These are phyloP conservation scores for Gymnosoma rotundatum DNA, from an alignment of 2,888 invertebrate species.

Conservation along the genomic window DNA sequence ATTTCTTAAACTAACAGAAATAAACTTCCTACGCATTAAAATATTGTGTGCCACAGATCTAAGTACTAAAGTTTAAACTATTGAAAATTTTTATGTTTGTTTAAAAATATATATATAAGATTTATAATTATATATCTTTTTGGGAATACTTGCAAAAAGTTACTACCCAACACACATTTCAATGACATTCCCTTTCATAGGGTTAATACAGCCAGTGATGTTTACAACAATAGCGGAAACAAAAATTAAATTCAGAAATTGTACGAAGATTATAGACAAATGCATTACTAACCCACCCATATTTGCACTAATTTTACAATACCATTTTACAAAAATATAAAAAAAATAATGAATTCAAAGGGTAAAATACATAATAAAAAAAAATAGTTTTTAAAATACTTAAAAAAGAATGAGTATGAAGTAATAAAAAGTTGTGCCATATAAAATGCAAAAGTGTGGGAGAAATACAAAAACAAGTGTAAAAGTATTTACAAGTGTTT, in stretches of 20 bases:
- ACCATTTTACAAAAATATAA: constrained; percentile 40
- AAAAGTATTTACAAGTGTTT: neutral
- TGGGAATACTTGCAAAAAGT: too few species aligned
- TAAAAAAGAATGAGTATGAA: neutral
- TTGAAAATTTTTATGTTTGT: too few species aligned
- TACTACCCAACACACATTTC: neutral
- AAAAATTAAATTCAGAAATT: neutral
- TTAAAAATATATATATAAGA: too few species aligned
- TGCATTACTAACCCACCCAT: constrained; percentile 59
- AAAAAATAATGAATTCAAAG: constrained; percentile 15
- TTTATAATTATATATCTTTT: too few species aligned
- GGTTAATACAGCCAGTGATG: constrained; percentile 7
- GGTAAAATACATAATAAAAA: constrained; percentile 12
- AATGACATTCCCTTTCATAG: constrained; percentile 43
- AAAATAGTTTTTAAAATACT: neutral
- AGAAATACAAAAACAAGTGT: neutral
- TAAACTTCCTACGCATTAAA: too few species aligned
- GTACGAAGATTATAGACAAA: constrained; percentile 36
- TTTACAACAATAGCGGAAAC: constrained; percentile 8
- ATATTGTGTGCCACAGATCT: too few species aligned
- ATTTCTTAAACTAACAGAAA: too few species aligned
- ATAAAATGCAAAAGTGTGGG: constrained; percentile 40
- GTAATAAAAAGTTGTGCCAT: constrained; percentile 25
- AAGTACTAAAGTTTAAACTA: too few species aligned
- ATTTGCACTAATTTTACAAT: constrained; percentile 66